Base-by-base conservation (phyloP, 2,888 invertebrate genomes). In the Epicampocera succincta region DNA sequence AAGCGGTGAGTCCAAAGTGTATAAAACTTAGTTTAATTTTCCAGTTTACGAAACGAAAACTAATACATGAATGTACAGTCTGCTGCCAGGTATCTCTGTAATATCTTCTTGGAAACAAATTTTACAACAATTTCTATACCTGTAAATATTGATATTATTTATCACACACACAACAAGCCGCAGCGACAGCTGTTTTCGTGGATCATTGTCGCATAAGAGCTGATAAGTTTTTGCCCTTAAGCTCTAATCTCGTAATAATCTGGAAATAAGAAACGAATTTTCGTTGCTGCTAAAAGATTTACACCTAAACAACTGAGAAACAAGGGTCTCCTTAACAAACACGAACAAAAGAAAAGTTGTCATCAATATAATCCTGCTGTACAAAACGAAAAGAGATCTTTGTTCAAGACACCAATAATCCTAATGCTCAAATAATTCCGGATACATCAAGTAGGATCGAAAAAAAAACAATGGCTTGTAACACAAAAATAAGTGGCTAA, bases 381-480 rank as follows among this genome's bases (percentile, higher is more conserved):
- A 25, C 25, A 25, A 25, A 25, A 25, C 5, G 2, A 33, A 46
- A 46, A 33, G 33, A 65, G 21, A 38, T n/a, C 65, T 52, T 58
- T 60, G 58, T 72, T 50, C 65, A 56, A 71, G n/a, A 71, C 42
- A 29, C 25, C 9, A 11, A 48, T 42, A 48, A 56, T 65, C 44
- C 11, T 21, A 40, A 78, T 54, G 44, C 11, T 25, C 13, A 56
- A 48, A 33, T 50, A 33, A 42, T 80, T 74, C 79, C 74, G 79
- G 58, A 12, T 54, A 56, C 56, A 56, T 56, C 8, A 48, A 60
- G 17, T 29, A n/a, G 63, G 61, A 68, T 79, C 11, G 19, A 19
- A 19, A 19, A 48, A 0, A 11, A 19, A 19, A 19, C 0, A 50
- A 21, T 25, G 25, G 5, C 25, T 25, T 25, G 25, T 25, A 5